Evolutionary conservation across 2,888 invertebrate species (phyloP).

Genomic region (Drosophila yooni): DNA sequence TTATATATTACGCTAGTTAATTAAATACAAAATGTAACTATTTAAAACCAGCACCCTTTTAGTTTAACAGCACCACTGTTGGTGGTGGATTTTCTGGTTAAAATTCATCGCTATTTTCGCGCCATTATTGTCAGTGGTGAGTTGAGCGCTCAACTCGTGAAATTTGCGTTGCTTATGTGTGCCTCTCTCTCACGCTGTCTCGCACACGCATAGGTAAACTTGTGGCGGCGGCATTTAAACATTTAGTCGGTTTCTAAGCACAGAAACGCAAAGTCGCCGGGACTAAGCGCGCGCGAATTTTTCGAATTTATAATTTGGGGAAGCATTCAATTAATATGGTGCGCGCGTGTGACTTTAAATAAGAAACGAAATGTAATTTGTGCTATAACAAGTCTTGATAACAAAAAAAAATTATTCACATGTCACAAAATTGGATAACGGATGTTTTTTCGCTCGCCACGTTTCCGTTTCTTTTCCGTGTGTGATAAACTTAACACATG

Average conservation of each 20-base stretch:
- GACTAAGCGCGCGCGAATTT: constrained; percentile 27
- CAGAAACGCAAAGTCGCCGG: constrained; percentile 35
- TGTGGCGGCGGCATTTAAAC: constrained; percentile 28
- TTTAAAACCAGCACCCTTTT: constrained; percentile 6
- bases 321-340: constrained; percentile 15
- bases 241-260: constrained; percentile 62
- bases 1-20: no score
- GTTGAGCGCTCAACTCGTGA: constrained; percentile 15
- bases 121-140: constrained; percentile 41
- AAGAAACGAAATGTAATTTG: constrained; percentile 16
- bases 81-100: constrained; percentile 8
- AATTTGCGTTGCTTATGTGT: constrained; percentile 9
- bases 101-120: constrained; percentile 6
- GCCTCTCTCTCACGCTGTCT: constrained; percentile 40
- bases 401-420: constrained; percentile 20
- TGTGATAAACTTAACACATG: constrained; percentile 40
- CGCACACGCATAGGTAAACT: constrained; percentile 19
- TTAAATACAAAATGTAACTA: not conserved
- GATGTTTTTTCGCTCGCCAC: constrained; percentile 40
- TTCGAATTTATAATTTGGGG: constrained; percentile 40
- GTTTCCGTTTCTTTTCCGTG: constrained; percentile 20
- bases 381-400: constrained; percentile 1
- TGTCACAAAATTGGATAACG: constrained; percentile 38
- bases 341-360: constrained; percentile 17
- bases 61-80: constrained; percentile 21